Percentiles rank a stretch among this genome's conserved stretches.
These are phyloP conservation scores for Liasis olivaceus DNA, from an alignment of 2,797 vertebrate genomes.

Conservation along the genomic window DNA sequence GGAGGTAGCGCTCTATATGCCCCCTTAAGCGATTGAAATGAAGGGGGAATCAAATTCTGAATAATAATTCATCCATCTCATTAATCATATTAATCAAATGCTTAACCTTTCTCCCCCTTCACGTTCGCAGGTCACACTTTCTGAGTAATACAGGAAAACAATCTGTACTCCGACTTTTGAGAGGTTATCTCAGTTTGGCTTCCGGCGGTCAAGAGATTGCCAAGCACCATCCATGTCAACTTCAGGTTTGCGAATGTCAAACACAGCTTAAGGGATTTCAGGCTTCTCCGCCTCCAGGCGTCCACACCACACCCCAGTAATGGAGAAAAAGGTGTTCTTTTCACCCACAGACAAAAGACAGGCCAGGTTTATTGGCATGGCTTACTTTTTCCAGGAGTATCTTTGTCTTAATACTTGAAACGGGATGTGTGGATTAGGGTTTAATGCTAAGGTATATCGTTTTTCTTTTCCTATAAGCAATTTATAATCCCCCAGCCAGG, in stretches of 20 bases:
- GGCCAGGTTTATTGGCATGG: not conserved
- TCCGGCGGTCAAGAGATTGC: not conserved
- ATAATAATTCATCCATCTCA: too few relatives aligned
- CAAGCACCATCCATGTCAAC: not conserved
- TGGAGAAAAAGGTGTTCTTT: not conserved
- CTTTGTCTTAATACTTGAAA: not conserved
- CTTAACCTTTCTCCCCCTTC: too few relatives aligned
- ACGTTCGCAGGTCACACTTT: too few relatives aligned
- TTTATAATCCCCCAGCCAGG: not conserved
- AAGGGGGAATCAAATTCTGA: too few relatives aligned
- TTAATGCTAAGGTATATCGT: fast-evolving
- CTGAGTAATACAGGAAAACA: too few relatives aligned
- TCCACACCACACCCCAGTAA: not conserved
- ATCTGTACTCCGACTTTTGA: too few relatives aligned
- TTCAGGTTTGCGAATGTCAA: not conserved
- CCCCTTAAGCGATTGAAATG: too few relatives aligned
- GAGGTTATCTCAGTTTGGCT: too few relatives aligned
- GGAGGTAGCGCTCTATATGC: too few relatives aligned
- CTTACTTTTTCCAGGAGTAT: not conserved
- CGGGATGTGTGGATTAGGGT: not conserved
- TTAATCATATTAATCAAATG: too few relatives aligned
- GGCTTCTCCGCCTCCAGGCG: fast-evolving
- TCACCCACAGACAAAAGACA: not conserved
- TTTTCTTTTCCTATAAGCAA: not conserved
- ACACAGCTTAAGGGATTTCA: not conserved